phyloP scores from a whole-genome alignment of 2,888 invertebrate genomes.

The Limnephilus rhombicus region DNA sequence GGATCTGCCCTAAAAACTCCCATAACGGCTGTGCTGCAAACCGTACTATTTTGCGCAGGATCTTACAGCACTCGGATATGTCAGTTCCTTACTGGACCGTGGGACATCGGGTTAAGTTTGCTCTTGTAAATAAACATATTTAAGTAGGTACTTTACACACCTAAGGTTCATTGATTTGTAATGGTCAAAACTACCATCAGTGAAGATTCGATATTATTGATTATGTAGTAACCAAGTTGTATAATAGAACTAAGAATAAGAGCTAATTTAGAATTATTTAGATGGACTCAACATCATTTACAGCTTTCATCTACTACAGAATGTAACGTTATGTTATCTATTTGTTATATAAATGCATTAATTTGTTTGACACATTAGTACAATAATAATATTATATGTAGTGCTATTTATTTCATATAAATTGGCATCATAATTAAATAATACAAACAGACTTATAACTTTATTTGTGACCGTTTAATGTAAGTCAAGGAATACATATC shows the following conservation, averaged over 20 bases:
- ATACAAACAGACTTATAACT: not conserved
- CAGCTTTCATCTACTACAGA: not conserved
- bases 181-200: not conserved
- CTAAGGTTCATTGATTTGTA: not conserved
- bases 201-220: not conserved
- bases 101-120: not conserved
- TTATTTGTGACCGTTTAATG: not conserved
- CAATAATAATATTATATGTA: not conserved
- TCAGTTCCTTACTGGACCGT: no score
- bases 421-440: not conserved
- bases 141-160: not conserved
- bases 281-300: not conserved
- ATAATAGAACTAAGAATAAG: not conserved
- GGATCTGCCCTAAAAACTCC: no score
- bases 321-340: slow-evolving; percentile 32
- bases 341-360: slow-evolving; percentile 34
- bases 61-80: no score
- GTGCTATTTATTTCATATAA: not conserved
- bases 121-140: not conserved
- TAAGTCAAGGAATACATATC: not conserved
- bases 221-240: not conserved
- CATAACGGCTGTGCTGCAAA: no score
- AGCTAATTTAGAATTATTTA: not conserved
- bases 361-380: not conserved
- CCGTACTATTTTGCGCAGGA: no score